phyloP scores from a whole-genome alignment of 37 sponge, comb jelly and placozoan species.

The Hormiphora californensis region DNA sequence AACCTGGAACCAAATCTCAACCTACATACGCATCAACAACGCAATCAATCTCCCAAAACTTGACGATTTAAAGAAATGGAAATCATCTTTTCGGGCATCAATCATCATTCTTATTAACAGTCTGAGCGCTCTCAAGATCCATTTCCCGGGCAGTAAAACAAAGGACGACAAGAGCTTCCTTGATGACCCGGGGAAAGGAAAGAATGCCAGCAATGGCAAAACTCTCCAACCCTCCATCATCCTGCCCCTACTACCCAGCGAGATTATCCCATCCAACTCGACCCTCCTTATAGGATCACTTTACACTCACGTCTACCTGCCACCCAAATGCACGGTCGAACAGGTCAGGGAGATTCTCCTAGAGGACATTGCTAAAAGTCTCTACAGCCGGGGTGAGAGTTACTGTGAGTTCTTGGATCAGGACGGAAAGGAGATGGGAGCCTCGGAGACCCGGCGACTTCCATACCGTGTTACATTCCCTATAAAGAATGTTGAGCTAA shows the following conservation, averaged over 20 bases:
- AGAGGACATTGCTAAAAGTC: conserved; percentile 39
- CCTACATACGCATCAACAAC: conserved; percentile 15
- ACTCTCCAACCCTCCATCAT: not conserved
- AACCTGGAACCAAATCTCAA: conserved; percentile 33
- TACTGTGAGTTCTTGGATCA: conserved; percentile 46
- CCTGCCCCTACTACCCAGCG: not conserved
- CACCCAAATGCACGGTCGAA: conserved; percentile 3
- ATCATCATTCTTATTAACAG: conserved; percentile 11
- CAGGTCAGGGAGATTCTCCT: not conserved
- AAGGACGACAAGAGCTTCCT: not conserved
- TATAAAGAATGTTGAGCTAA: not conserved
- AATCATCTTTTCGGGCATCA: conserved; percentile 3
- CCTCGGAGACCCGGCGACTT: not conserved
- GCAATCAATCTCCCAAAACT: not conserved
- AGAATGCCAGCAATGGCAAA: conserved; percentile 12
- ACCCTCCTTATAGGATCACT: conserved; percentile 13
- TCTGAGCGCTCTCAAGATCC: conserved; percentile 8
- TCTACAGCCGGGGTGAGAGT: conserved; percentile 4
- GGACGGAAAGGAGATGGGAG: conserved; percentile 34
- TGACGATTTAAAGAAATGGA: conserved; percentile 25
- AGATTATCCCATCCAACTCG: not conserved
- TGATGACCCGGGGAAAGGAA: conserved; percentile 26
- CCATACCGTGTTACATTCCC: conserved; percentile 43
- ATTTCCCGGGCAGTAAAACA: not conserved
- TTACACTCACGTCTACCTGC: conserved; percentile 19